Evolutionary conservation across 2,888 invertebrate species (phyloP).

Genomic region (Acrobasis consociella): DNA sequence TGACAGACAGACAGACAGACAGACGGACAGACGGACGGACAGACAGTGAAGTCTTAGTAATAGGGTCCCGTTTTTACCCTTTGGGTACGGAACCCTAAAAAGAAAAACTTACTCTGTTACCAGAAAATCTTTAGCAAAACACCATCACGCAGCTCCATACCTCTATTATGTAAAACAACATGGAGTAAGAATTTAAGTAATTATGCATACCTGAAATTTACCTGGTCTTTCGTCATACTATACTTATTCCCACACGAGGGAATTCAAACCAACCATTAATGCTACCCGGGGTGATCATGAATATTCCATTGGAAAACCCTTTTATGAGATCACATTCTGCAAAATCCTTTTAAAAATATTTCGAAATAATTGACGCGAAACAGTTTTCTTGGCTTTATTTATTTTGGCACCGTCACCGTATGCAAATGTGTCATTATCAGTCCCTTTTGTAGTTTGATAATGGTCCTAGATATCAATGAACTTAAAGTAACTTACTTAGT

Average conservation of each 20-base stretch:
- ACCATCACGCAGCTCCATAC: too few species aligned
- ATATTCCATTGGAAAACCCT: conserved; percentile 69
- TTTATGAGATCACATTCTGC: conserved; percentile 57
- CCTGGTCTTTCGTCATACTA: conserved; percentile 43
- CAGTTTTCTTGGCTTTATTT: conserved; percentile 26
- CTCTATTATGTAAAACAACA: too few species aligned
- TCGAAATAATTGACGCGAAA: conserved; percentile 50
- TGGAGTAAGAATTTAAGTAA: not conserved
- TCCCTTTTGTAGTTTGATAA: not conserved
- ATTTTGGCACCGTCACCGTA: conserved; percentile 10
- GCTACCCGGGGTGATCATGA: conserved; percentile 66
- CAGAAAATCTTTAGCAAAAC: too few species aligned
- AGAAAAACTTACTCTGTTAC: too few species aligned
- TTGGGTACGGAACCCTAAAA: too few species aligned
- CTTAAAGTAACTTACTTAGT: not conserved
- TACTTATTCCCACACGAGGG: conserved; percentile 61
- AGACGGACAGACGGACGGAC: too few species aligned
- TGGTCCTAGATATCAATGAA: not conserved
- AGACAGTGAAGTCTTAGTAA: too few species aligned
- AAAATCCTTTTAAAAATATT: conserved; percentile 52
- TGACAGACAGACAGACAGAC: too few species aligned
- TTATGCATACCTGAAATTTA: conserved; percentile 4
- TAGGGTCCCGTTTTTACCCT: too few species aligned
- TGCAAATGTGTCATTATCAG: not conserved
- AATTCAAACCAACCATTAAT: conserved; percentile 71